phyloP scores from a whole-genome alignment of 2,888 invertebrate species.

The Alcis repandata region DNA sequence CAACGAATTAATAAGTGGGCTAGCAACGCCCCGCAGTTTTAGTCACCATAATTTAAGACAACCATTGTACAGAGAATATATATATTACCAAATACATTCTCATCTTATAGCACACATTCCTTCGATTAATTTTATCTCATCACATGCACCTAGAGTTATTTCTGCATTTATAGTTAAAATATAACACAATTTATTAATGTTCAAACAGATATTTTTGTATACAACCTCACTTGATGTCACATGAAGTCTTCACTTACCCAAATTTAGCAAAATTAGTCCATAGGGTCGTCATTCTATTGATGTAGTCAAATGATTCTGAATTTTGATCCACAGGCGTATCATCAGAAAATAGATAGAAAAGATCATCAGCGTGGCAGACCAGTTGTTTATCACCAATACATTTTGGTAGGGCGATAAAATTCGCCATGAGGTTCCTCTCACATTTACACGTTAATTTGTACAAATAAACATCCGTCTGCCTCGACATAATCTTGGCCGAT shows the following conservation, averaged over 20 bases:
- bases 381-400: conserved; percentile 46
- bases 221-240: too few relatives aligned
- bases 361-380: conserved; percentile 61
- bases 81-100: too few relatives aligned
- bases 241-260: conserved; percentile 65
- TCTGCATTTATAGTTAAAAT: too few relatives aligned
- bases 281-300: conserved; percentile 62
- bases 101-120: too few relatives aligned
- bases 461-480: conserved; percentile 58
- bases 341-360: conserved; percentile 62
- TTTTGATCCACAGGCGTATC: conserved; percentile 50
- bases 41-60: too few relatives aligned
- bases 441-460: conserved; percentile 69
- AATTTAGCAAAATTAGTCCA: conserved; percentile 77
- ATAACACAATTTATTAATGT: not conserved
- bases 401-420: conserved; percentile 47
- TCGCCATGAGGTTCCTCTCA: conserved; percentile 59
- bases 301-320: conserved; percentile 57
- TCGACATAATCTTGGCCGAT: conserved; percentile 54
- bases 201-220: not conserved
- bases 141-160: too few relatives aligned
- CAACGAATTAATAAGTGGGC: too few relatives aligned
- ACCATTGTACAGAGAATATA: too few relatives aligned
- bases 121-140: too few relatives aligned
- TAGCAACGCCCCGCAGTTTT: too few relatives aligned